Base-by-base conservation (phyloP, 2,113 vertebrate genomes). In the Sylvietta virens region DNA sequence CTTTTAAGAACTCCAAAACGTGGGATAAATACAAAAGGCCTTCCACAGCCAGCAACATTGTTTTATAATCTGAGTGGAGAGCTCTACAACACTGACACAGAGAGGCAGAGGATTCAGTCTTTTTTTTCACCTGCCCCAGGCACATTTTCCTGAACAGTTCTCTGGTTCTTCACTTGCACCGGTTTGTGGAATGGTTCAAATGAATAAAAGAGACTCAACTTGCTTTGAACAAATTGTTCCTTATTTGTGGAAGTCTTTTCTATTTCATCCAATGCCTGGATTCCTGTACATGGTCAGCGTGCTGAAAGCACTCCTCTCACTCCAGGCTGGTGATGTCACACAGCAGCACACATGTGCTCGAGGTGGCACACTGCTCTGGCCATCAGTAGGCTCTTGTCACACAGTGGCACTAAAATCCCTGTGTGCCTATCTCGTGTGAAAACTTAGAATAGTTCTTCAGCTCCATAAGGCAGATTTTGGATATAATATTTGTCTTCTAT, bases 271-370 rank as follows among this genome's bases (percentile, higher is more conserved):
- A 65, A 1, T 2, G 4, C 21, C 21, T 40, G 50, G 33, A 40
- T 42, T 88, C 6, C 9, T 37, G 37, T n/a, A 23, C 2, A 0
- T 4, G 35, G 19, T 4, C 39, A 28, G 7, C 1, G 1, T 33
- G 56, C 61, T 50, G 53, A 11, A 31, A 62, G 10, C 44, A 19
- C 44, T 80, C 7, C 15, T 51, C 11, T 80, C 44, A 26, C 7
- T 57, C 30, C 15, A 5, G 40, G 28, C 15, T 0, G 0, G 13
- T 13, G 33, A 7, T 18, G 39, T 47, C 39, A 33, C 42, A 30
- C 2, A 58, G 47, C 30, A 50, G 39, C 42, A 33, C 15, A 16
- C 19, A 13, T 1, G 0, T 23, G 31, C n/a, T 78, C n/a, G 42
- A 57, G 27, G 31, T 62, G 37, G 11, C 11, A 27, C 60, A 22